phyloP scores from a whole-genome alignment of 2,888 invertebrate genomes.

The Phengaris arion region DNA sequence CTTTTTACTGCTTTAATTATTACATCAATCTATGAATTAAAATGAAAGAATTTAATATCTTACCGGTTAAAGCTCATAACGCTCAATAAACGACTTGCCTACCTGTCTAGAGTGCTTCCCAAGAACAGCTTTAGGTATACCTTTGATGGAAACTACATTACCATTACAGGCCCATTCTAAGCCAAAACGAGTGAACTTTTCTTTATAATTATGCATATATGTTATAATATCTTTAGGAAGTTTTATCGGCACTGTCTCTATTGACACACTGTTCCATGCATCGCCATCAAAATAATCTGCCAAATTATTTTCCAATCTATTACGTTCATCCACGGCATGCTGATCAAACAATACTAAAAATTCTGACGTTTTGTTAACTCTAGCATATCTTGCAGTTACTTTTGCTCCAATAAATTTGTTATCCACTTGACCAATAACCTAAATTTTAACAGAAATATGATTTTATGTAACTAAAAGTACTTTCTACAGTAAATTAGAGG shows the following conservation, averaged over 20 bases:
- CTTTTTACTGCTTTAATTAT: conserved; percentile 67
- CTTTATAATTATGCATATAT: conserved; percentile 74
- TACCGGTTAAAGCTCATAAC: neutral
- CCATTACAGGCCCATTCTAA: conserved; percentile 68
- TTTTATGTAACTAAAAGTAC: neutral
- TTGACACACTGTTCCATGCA: conserved; percentile 56
- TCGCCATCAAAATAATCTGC: conserved; percentile 71
- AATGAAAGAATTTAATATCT: neutral
- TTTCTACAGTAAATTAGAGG: neutral
- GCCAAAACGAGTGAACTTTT: conserved; percentile 80
- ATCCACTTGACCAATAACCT: conserved; percentile 88
- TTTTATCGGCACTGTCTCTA: conserved; percentile 55
- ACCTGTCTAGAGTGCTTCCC: conserved; percentile 79
- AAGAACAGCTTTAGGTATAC: conserved; percentile 82
- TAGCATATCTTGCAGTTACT: conserved; percentile 47
- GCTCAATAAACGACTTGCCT: conserved; percentile 33
- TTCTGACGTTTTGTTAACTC: conserved; percentile 56
- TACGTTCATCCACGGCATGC: conserved; percentile 92
- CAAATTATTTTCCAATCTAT: conserved; percentile 85
- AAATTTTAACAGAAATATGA: conserved; percentile 31
- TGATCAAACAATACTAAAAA: conserved; percentile 88
- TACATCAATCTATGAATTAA: conserved; percentile 54
- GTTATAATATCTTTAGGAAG: conserved; percentile 69
- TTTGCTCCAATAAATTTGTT: conserved; percentile 84
- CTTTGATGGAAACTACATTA: conserved; percentile 66